Evolutionary conservation across 2,113 vertebrate genomes (phyloP), one percentile per base, ranked within the genome.

Genomic region (Pedetes capensis): DNA sequence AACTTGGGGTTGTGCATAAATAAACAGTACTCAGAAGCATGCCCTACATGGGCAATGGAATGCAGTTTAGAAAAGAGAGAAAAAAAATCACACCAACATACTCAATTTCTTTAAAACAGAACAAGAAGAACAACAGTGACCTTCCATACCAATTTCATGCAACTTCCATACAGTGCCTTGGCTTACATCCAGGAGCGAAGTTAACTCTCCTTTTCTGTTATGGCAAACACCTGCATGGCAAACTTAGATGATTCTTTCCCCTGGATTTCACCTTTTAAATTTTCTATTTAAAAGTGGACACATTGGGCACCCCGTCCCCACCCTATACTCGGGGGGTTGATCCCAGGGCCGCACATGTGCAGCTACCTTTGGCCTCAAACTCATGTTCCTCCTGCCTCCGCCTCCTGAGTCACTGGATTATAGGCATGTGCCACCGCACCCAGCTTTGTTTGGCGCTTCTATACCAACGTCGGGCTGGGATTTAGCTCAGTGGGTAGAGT

Each of bases 401-500:
- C n/a, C n/a, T n/a, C n/a, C n/a, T n/a, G n/a, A n/a, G n/a, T n/a
- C n/a, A n/a, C n/a, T n/a, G n/a, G n/a, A n/a, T n/a, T n/a, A n/a
- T n/a, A n/a, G n/a, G n/a, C n/a, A n/a, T n/a, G n/a, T n/a, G n/a
- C n/a, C n/a, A n/a, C n/a, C n/a, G n/a, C n/a, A n/a, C n/a, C n/a
- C n/a, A n/a, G n/a, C n/a, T n/a, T n/a, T n/a, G n/a, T 99, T 99
- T 99, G 99, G 99, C 98, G 99, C 99, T 99, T 99, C 99, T 98
- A 99, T 99, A 99, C 99, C 99, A 99, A 99, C 99, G 99, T 99
- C n/a, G n/a, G n/a, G n/a, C n/a, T n/a, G n/a, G n/a, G n/a, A n/a
- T n/a, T n/a, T n/a, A n/a, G n/a, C n/a, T n/a, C n/a, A n/a, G n/a
- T n/a, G n/a, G n/a, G n/a, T n/a, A n/a, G n/a, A n/a, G n/a, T n/a